Conservation (phyloP, 2,888 invertebrate genomes). For the Pilophorus perplexus region DNA sequence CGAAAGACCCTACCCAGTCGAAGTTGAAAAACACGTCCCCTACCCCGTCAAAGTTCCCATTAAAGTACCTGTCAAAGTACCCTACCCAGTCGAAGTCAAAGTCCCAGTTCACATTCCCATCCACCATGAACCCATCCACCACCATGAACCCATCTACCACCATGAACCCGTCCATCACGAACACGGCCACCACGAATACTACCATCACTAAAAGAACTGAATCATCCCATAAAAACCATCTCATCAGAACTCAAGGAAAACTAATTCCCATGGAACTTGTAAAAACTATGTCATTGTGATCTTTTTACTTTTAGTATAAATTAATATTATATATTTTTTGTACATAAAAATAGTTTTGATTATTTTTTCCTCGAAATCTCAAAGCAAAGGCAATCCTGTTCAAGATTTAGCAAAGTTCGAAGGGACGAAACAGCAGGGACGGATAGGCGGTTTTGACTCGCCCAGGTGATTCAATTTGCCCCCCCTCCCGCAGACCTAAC, state of each 20-base stretch:
- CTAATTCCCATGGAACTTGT: conserved; percentile 20
- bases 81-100: conserved; percentile 62
- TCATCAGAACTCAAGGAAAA: conserved; percentile 1
- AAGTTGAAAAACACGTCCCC: conserved; percentile 76
- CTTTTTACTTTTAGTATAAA: conserved; percentile 41
- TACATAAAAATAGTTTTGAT: conserved; percentile 4
- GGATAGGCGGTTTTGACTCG: no score
- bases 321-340: conserved; percentile 45
- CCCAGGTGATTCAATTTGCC: no score
- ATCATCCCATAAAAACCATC: neutral
- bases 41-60: conserved; percentile 71
- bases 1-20: conserved; percentile 70
- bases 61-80: conserved; percentile 61
- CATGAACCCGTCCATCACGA: conserved; percentile 47
- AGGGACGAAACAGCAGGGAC: no score
- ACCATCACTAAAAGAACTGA: conserved; percentile 25
- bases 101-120: conserved; percentile 64
- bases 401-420: no score
- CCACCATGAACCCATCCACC: conserved; percentile 49
- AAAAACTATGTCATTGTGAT: conserved; percentile 43
- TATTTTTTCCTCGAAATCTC: neutral
- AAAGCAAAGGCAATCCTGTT: neutral
- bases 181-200: conserved; percentile 46
- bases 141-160: conserved; percentile 35
- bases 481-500: no score